Percentiles rank a stretch among this genome's conserved stretches.
phyloP scores from a whole-genome alignment of 2,113 vertebrate genomes.

The Ammospiza caudacuta region DNA sequence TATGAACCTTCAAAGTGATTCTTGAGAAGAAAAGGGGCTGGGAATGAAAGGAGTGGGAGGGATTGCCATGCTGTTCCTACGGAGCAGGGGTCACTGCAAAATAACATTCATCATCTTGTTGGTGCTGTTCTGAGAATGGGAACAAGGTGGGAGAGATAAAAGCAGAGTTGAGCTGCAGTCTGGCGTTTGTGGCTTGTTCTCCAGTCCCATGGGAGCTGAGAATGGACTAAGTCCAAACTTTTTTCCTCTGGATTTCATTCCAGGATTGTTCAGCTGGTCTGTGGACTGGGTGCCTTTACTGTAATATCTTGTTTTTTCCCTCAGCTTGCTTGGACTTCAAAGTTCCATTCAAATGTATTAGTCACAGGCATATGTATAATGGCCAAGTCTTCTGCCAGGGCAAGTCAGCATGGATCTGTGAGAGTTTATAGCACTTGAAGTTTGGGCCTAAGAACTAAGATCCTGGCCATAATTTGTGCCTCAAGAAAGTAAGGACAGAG shows the following conservation, averaged over 20 bases:
- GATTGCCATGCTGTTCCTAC: neutral
- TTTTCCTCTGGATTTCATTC: slow-evolving; percentile 36
- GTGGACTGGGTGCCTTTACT: neutral
- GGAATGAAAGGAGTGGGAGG: slow-evolving; percentile 46
- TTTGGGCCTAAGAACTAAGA: neutral
- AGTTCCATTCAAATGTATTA: neutral
- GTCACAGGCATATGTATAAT: neutral
- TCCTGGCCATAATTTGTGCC: neutral
- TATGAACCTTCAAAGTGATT: slow-evolving; percentile 63
- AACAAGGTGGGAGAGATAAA: slow-evolving; percentile 64
- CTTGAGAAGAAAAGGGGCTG: slow-evolving; percentile 49
- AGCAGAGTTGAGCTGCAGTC: slow-evolving; percentile 5
- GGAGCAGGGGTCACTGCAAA: slow-evolving; percentile 38
- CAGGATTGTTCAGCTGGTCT: slow-evolving; percentile 12
- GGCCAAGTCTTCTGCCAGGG: neutral
- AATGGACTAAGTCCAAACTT: slow-evolving; percentile 13
- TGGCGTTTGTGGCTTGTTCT: slow-evolving; percentile 17
- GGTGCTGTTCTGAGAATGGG: slow-evolving; percentile 18
- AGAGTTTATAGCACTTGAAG: neutral
- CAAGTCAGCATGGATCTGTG: neutral
- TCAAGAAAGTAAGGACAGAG: neutral
- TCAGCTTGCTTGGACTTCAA: neutral
- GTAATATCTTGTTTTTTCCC: slow-evolving; percentile 1
- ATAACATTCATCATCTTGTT: slow-evolving; percentile 61
- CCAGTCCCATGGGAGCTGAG: neutral